A percentile compares a stretch with the other conserved stretches of the same genome.
phyloP scores from a whole-genome alignment of 2,113 vertebrate genomes.

The Pica pica region DNA sequence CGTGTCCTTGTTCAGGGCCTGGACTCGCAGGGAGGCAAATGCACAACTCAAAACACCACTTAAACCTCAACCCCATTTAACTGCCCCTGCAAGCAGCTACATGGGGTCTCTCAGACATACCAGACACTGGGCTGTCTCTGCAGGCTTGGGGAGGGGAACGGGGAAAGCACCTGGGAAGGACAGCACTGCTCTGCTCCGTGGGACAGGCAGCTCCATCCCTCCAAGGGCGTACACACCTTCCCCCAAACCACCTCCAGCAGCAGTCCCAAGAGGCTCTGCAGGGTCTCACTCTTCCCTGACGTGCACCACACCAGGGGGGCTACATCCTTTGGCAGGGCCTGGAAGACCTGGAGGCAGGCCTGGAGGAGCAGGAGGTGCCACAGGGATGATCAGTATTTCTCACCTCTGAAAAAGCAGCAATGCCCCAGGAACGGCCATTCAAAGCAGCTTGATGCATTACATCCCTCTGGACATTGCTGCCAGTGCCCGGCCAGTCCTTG shows the following conservation, averaged over 20 bases:
- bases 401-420: neutral
- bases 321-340: conserved; percentile 70
- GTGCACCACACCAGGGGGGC: conserved; percentile 71
- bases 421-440: neutral
- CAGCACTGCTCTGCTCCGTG: neutral
- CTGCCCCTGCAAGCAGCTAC: neutral
- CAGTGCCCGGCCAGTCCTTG: rapidly evolving
- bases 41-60: neutral
- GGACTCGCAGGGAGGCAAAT: neutral
- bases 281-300: neutral
- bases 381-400: neutral
- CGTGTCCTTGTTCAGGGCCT: conserved; percentile 78
- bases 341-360: conserved; percentile 87
- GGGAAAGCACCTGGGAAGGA: neutral
- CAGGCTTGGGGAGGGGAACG: neutral
- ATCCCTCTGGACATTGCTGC: neutral
- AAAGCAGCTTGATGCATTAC: rapidly evolving
- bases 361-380: conserved; percentile 18
- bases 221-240: conserved; percentile 62
- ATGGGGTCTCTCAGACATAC: neutral
- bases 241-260: conserved; percentile 74
- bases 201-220: neutral
- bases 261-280: conserved; percentile 75
- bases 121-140: neutral
- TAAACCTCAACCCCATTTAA: neutral